Base-by-base conservation (phyloP, 2,888 invertebrate genomes). In the Ephialtes manifestator region DNA sequence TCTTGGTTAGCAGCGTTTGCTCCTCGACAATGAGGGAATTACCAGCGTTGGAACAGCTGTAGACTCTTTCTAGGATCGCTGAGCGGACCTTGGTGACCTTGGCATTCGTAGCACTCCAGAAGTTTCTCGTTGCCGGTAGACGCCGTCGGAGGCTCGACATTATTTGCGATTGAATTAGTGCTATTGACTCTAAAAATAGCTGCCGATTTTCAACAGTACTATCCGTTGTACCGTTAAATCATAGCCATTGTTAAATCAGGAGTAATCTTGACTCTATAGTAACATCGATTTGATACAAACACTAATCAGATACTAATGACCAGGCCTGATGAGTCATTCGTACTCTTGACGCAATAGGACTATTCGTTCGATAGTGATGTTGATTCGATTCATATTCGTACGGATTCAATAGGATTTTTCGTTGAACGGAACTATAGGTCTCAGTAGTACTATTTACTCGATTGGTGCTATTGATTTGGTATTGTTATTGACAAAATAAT, bases 1-100 rank as follows among this genome's bases (percentile, higher is more conserved):
- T 70, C 28, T 51, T 20, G 28, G 43, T 58, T 8, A 24, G 67
- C 65, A 53, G 65, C 43, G 39, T 18, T 76, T 28, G 60, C 46
- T 46, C 31, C 20, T 31, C 48, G 10, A 24, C 24, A 46, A 39
- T 39, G 20, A 20, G 10, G 18, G 39, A 39, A 63, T 39, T 18
- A 63, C 35, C 55, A 4, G 58, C 15, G 58, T 58, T 58, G 11
- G 4, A 58, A 58, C 28, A 58, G 58, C 28, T 58, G 58, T 58
- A 58, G 58, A 58, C 58, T 13, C 15, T 28, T 58, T 58, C 58
- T 13, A 51, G 51, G 51, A 51, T 51, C 8, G 15, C 15, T 48
- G 7, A 15, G 58, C 24, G 24, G 58, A 51, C 51, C 24, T 24
- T 55, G 11, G 28, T 13, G 28, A 13, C 58, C 58, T 58, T 58